Base-by-base conservation (phyloP, 2,113 vertebrate genomes). In the Melanotaenia duboulayi region DNA sequence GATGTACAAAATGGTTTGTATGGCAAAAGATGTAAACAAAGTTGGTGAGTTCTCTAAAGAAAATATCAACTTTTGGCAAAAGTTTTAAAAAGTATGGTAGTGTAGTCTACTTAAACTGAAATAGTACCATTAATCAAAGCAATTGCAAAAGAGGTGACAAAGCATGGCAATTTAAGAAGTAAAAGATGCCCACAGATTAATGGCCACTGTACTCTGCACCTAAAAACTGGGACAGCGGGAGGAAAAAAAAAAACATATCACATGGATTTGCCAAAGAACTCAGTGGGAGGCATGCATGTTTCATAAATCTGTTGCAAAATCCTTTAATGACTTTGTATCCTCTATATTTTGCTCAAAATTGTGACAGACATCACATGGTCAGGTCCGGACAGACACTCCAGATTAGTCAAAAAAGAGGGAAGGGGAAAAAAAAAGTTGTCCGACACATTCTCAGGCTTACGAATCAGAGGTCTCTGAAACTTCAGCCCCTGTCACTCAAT, bases 81-180 rank as follows among this genome's bases (percentile, higher is more conserved):
- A 24, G 37, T 37, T 72, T 70, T 40, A n/a, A 78, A 71, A 62
- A 61, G 58, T 59, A 62, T 49, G 51, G 13, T 50, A 2, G 35
- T 17, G 1, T 54, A 74, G 55, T 19, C 65, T 9, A 60, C 79
- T 78, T 84, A 19, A 74, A 83, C 39, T 68, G 28, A 85, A 82
- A 85, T 76, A 35, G 39, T 66, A 77, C 39, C 65, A 65, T 69
- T 73, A 73, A 62, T 81, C 67, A 82, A 61, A 75, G 11, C 3
- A 5, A 37, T 0, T 8, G 58, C 20, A 71, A 59, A 58, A 58
- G 48, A 61, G 14, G 35, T 65, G 79, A 80, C 64, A 74, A 59
- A 64, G 65, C 44, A 54, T 65, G 74, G 46, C 48, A 74, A 51
- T 58, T 32, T 46, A 55, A 35, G 54, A 75, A 22, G 56, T 76